A percentile compares a stretch with the other conserved stretches of the same genome.
Evolutionary conservation across 2,113 vertebrate species (phyloP).

Genomic region (Trogon melanurus): DNA sequence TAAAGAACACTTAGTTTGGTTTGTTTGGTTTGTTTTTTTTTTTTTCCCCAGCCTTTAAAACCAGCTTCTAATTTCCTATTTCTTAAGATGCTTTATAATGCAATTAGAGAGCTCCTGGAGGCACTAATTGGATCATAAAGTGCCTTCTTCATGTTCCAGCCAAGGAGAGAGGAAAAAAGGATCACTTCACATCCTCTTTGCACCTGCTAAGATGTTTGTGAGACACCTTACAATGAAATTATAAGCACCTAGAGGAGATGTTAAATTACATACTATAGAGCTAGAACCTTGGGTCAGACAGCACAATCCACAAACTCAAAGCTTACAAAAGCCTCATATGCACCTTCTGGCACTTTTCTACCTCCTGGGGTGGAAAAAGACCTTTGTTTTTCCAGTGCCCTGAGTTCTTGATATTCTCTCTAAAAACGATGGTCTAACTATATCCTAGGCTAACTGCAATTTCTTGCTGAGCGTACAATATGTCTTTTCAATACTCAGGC

Average conservation of each 20-base stretch:
- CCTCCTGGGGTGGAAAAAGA: neutral
- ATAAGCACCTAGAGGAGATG: conserved; percentile 51
- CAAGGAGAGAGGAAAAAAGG: conserved; percentile 52
- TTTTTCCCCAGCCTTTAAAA: conserved; percentile 1
- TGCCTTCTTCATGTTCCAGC: conserved; percentile 64
- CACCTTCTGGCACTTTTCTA: neutral
- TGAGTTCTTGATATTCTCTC: conserved; percentile 1
- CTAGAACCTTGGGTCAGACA: conserved; percentile 28
- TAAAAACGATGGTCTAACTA: neutral
- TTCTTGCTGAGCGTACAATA: conserved; percentile 15
- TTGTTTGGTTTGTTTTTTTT: neutral
- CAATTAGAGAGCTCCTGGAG: conserved; percentile 67
- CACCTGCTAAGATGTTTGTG: conserved; percentile 63
- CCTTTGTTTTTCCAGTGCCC: conserved; percentile 9
- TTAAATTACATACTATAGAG: conserved; percentile 40
- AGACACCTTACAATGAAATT: conserved; percentile 62
- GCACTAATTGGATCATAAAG: conserved; percentile 72
- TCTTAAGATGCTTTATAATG: conserved; percentile 57
- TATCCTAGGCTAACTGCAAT: neutral
- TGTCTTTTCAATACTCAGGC: conserved; percentile 1
- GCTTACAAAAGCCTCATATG: neutral
- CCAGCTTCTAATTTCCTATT: conserved; percentile 1
- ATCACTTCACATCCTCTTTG: conserved; percentile 44
- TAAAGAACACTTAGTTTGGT: neutral
- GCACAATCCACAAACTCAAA: neutral